A percentile compares a stretch with the other conserved stretches of the same genome.
Evolutionary conservation across 1,140 invertebrate genomes (phyloP).

Genomic region (Euura saliciscinereae): DNA sequence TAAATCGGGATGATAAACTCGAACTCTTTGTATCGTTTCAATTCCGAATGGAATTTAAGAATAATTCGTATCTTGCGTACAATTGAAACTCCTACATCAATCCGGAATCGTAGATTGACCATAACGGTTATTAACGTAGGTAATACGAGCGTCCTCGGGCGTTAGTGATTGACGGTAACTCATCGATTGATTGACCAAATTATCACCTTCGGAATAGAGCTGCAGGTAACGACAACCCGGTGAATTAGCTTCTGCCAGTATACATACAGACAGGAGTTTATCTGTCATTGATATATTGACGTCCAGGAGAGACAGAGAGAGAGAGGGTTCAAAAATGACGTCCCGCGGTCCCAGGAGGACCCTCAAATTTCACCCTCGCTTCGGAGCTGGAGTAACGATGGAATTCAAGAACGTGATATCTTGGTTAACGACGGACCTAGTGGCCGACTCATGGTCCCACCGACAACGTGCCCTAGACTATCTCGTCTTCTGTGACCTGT

Average conservation of each 20-base stretch:
- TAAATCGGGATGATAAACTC: too few relatives aligned
- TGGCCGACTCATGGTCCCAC: neutral
- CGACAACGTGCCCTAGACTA: too few relatives aligned
- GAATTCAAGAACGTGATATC: neutral
- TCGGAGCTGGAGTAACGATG: neutral
- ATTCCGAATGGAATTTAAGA: too few relatives aligned
- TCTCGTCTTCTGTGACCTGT: too few relatives aligned
- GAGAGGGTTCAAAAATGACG: neutral
- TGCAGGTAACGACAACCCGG: neutral
- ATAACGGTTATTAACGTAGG: neutral
- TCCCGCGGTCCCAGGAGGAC: neutral
- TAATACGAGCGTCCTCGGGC: neutral
- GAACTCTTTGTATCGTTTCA: too few relatives aligned
- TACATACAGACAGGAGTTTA: neutral
- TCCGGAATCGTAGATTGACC: neutral
- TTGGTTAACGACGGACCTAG: neutral
- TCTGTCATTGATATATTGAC: neutral
- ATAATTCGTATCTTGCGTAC: too few relatives aligned
- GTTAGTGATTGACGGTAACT: neutral
- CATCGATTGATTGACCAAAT: constrained; percentile 4
- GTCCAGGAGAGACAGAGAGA: neutral
- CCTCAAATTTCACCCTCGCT: neutral
- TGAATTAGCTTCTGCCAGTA: neutral
- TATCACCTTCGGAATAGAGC: neutral
- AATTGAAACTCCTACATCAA: too few relatives aligned